Conservation (phyloP, 2,797 vertebrate species). For the Cyprinella venusta region DNA sequence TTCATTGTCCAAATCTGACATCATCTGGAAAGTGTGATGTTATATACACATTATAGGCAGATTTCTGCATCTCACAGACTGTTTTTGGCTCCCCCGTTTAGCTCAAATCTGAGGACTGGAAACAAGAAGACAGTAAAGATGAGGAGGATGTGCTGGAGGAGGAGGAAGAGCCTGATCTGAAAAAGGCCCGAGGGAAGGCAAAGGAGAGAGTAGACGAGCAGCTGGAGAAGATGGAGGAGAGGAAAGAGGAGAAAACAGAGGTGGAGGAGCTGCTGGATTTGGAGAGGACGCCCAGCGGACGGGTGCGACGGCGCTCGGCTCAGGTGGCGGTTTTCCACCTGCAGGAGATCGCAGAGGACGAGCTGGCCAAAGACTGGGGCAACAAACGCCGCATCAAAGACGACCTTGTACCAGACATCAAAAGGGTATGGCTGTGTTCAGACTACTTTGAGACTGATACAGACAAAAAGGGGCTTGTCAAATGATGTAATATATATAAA, state of each 20-base stretch:
- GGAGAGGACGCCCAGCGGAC: constrained; percentile 92
- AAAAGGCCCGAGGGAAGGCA: constrained; percentile 30
- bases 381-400: constrained; percentile 93
- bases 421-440: constrained; percentile 82
- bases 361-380: constrained; percentile 93
- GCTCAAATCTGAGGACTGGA: constrained; percentile 63
- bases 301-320: constrained; percentile 91
- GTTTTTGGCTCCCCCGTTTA: not conserved
- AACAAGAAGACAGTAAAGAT: constrained; percentile 55
- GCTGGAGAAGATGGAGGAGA: constrained; percentile 40
- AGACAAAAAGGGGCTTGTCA: not conserved
- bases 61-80: not conserved
- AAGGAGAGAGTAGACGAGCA: constrained; percentile 62
- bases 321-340: constrained; percentile 97
- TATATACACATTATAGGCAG: not conserved
- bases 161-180: constrained; percentile 54
- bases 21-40: not conserved
- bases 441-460: not conserved
- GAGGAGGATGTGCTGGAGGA: constrained; percentile 28
- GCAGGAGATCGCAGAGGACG: constrained; percentile 95
- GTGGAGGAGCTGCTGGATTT: constrained; percentile 80
- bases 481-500: not conserved
- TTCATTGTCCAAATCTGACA: not conserved
- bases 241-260: constrained; percentile 39
- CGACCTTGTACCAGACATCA: constrained; percentile 94